Percentiles rank a stretch among this genome's conserved stretches.
phyloP scores from a whole-genome alignment of 2,113 vertebrate genomes.

The Scopus umbretta region DNA sequence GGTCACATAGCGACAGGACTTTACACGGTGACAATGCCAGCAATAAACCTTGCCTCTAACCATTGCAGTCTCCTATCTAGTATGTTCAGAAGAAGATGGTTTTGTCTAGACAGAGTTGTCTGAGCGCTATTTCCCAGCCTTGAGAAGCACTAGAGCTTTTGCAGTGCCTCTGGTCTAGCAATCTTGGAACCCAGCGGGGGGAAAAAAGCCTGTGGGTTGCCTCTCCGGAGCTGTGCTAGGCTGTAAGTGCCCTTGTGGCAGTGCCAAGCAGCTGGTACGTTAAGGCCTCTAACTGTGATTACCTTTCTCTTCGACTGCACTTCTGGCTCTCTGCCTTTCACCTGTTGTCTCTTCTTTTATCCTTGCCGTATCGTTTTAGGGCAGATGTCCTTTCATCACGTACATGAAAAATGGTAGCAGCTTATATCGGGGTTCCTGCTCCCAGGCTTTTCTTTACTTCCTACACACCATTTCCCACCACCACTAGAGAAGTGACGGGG shows the following conservation, averaged over 20 bases:
- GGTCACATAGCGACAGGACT: rapidly evolving
- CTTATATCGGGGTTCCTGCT: not conserved
- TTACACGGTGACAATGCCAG: too few relatives aligned
- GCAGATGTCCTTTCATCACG: rapidly evolving
- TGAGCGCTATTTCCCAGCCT: not conserved
- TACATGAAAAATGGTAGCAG: not conserved
- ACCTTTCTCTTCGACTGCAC: not conserved
- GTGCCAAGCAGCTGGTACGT: not conserved
- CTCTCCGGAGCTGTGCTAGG: not conserved
- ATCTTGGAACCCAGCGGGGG: not conserved
- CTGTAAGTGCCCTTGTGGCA: not conserved
- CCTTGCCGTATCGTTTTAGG: not conserved
- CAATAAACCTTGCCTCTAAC: not conserved
- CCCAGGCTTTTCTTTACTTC: not conserved
- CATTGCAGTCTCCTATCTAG: rapidly evolving
- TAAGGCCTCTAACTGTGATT: not conserved
- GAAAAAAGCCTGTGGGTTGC: rapidly evolving
- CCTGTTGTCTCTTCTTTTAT: not conserved
- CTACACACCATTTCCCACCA: rapidly evolving
- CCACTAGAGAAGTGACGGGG: rapidly evolving
- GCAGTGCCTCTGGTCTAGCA: not conserved
- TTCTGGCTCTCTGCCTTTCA: not conserved
- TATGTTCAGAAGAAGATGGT: not conserved
- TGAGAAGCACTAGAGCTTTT: not conserved
- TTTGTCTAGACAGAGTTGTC: not conserved